Evolutionary conservation across 2,113 vertebrate genomes (phyloP).

Genomic region (Scophthalmus maximus): DNA sequence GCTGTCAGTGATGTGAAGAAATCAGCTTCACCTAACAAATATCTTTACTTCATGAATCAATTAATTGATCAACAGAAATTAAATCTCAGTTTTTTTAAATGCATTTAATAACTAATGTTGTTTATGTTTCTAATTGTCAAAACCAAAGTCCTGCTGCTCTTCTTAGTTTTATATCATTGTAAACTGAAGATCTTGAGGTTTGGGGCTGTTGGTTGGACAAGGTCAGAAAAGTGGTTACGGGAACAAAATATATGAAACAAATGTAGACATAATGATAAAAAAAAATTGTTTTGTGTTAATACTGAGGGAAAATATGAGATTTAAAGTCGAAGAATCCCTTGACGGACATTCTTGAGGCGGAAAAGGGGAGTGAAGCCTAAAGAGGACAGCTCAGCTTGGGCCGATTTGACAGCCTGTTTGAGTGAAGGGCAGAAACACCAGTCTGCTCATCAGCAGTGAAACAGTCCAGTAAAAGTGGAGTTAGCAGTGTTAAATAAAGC

Average conservation of each 20-base stretch:
- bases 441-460: neutral
- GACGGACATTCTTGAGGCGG: neutral
- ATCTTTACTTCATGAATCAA: too few species aligned
- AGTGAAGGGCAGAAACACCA: conserved; percentile 12
- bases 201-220: too few species aligned
- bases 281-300: too few species aligned
- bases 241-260: neutral
- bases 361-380: neutral
- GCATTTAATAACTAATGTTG: too few species aligned
- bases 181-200: neutral
- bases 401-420: neutral
- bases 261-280: neutral
- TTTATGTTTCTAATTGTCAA: too few species aligned
- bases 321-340: too few species aligned
- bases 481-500: conserved; percentile 63
- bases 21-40: too few species aligned
- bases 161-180: neutral
- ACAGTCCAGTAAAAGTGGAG: conserved; percentile 15
- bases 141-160: neutral
- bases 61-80: neutral
- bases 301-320: too few species aligned
- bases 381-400: conserved; percentile 13
- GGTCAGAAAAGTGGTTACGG: neutral
- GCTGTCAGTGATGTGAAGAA: too few species aligned
- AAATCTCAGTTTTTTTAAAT: too few species aligned